Evolutionary conservation across 2,797 vertebrate species (phyloP), one percentile per base, ranked within the genome.

Genomic region (Eupleurogrammus muticus): DNA sequence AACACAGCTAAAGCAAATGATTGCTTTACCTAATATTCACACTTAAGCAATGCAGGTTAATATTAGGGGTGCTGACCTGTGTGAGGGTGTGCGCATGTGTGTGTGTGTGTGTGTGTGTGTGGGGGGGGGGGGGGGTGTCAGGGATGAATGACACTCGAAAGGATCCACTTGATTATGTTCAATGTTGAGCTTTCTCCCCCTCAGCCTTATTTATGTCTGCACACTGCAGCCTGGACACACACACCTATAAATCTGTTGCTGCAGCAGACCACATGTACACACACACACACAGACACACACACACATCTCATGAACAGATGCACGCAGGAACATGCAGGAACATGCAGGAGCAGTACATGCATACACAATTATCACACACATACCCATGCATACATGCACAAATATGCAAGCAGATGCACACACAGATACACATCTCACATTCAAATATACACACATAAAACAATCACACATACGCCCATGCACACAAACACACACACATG

Each of bases 151-250:
- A 47, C 74, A 72, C 81, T 88, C 81, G 79, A 81, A 88, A 87
- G 80, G 80, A 90, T 88, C 86, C 80, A 87, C 86, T 90, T 92
- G 88, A 90, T 92, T 90, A 89, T 89, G 86, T 90, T 92, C 88
- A 90, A 89, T 89, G 79, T 86, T 86, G 87, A 88, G 86, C 89
- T 90, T 92, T 90, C 89, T 85, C 85, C 82, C n/a, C 75, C 79
- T 77, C 79, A 73, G 65, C 77, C 70, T 90, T 92, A 91, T 93
- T 93, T 92, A 92, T 91, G 88, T 82, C 77, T 24, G n/a, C 80
- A 86, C 75, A 88, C 87, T 85, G 71, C 81, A 73, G 81, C 74
- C 72, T 69, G 60, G 81, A 86, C 84, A 85, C 55, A 85, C 55
- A 70, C 73, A 71, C 61, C 74, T 66, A 82, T 87, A 91, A 91